Base-by-base conservation (phyloP, 92 coral and sea anemone genomes). In the Palythoa caribaeorum region DNA sequence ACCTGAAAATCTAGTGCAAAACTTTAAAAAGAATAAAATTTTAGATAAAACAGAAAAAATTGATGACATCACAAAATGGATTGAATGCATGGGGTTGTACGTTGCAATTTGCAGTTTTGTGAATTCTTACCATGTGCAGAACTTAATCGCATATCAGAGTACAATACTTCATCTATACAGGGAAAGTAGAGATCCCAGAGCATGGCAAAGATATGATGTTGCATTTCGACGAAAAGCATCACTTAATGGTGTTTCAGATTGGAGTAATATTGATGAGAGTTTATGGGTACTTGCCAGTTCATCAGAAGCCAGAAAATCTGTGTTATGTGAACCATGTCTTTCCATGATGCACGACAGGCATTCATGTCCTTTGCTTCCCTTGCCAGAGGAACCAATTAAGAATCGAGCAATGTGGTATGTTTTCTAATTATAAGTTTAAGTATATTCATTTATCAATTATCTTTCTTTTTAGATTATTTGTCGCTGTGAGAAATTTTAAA, bases 131-230 rank as follows among this genome's bases (percentile, higher is more conserved):
- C 88, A 98, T 52, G 85, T 92, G 0, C 78, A 88, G 77, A 98
- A 94, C 91, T 85, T 97, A 51, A 76, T 97, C 38, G 96, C 94
- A 13, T 97, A 95, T 85, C 98, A 94, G 55, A 93, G 95, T 8
- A 95, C 92, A 48, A 90, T 97, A 80, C 92, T 93, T 70, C 87
- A 94, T 91, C 89, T 97, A 38, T 93, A 87, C 73, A 96, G 98
- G 71, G 98, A 94, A 88, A 94, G 99, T 84, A 96, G 93, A 51
- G 98, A 97, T 78, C 93, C 94, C 83, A 92, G 90, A 65, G 96
- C 99, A 38, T 97, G 99, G 99, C 95, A 95, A 85, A 87, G 99
- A 76, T 97, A 97, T 87, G 99, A 97, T 73, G 98, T 95, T 51
- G 99, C 98, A 37, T 97, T 94, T 77, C 92, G 99, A 36, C 91